Evolutionary conservation across 1,140 invertebrate species (phyloP).

Genomic region (Drosophila bifasciata): DNA sequence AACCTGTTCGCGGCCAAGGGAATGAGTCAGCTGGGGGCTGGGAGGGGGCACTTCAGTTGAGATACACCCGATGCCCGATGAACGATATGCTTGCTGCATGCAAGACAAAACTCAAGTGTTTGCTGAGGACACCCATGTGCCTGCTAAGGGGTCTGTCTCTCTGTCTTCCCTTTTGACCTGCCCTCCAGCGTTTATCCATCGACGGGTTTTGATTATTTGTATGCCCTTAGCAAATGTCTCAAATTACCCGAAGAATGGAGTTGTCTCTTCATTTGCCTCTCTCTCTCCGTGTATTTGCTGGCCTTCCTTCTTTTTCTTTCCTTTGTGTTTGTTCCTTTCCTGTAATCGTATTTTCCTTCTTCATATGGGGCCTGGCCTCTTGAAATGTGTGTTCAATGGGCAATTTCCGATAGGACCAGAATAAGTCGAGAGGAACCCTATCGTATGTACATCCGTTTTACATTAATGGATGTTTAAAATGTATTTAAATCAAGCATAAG

Average conservation of each 20-base stretch:
- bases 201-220: conserved; percentile 46
- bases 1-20: conserved; percentile 43
- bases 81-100: not conserved
- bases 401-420: conserved; percentile 38
- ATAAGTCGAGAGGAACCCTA: not conserved
- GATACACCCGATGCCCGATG: too few species aligned
- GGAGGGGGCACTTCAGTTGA: conserved; percentile 16
- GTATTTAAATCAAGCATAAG: not conserved
- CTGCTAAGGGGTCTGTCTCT: conserved; percentile 19
- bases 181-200: conserved; percentile 42
- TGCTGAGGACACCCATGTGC: conserved; percentile 18
- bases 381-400: conserved; percentile 21
- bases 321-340: conserved; percentile 12
- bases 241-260: conserved; percentile 31
- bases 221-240: conserved; percentile 45
- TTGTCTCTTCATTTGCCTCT: conserved; percentile 1
- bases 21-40: conserved; percentile 44
- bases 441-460: too few species aligned
- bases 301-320: conserved; percentile 1
- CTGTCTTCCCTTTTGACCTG: conserved; percentile 40
- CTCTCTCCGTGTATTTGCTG: not conserved
- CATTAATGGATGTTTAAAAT: too few species aligned
- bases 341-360: conserved; percentile 22
- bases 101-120: conserved; percentile 21
- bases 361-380: conserved; percentile 28